Base-by-base conservation (phyloP, 2,888 invertebrate genomes). In the Desoria tigrina region DNA sequence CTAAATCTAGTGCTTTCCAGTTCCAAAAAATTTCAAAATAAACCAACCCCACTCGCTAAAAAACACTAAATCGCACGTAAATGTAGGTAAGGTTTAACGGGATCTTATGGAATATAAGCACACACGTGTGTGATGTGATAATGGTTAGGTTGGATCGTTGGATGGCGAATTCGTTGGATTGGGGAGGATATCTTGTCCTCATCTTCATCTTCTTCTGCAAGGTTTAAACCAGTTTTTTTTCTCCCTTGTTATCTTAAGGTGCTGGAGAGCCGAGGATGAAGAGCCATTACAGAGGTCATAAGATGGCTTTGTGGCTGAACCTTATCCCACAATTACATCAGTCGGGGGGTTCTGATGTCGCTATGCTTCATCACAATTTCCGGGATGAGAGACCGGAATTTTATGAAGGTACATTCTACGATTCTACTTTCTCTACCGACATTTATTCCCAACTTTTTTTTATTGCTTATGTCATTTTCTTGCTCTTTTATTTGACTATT, bases 301-400 rank as follows among this genome's bases (percentile, higher is more conserved):
- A 92, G 82, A 88, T 93, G 87, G 90, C 92, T 63, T 85, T 92
- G 68, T 94, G 93, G 94, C 81, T 92, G 76, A 90, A 92, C 78
- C 84, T 92, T 61, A 88, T 92, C 72, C 92, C 92, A 18, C 90
- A 91, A 79, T 85, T 92, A 69, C 91, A 92, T 81, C 86, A 89
- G 74, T 89, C 90, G 1, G 90, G 90, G 23, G 84, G 86, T 72
- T 88, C 88, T 77, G 92, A 92, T 78, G 87, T 90, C 69, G 83
- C 85, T 77, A 91, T 92, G 89, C 84, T 90, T 1, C 88, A 90
- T 78, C 89, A 90, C 80, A 90, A 90, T 81, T 88, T 90, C 78
- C 85, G 90, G 77, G 91, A 91, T 66, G 88, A 90, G 77, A 84
- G 88, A 71, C 87, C 88, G 11, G 86, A 88, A 78, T 88, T 88